Evolutionary conservation across 2,797 vertebrate genomes (phyloP).

Genomic region (Sebastes flavidus): DNA sequence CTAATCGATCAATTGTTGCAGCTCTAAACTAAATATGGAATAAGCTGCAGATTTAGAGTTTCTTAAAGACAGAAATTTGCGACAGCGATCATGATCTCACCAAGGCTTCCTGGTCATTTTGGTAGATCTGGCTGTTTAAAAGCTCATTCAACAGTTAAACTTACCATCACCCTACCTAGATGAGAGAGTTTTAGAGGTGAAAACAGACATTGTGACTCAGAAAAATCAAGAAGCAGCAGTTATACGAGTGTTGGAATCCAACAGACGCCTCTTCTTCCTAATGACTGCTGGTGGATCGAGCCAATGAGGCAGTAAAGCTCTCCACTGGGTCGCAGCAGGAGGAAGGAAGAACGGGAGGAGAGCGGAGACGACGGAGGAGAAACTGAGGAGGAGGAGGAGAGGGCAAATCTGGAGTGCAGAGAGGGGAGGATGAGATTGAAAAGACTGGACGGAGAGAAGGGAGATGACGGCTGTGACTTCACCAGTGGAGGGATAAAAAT

Average conservation of each 20-base stretch:
- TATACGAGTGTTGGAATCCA: not conserved
- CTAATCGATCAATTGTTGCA: too few relatives aligned
- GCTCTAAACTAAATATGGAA: not conserved
- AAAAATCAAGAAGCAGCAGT: not conserved
- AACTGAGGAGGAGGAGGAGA: not conserved
- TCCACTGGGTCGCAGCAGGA: conserved; percentile 39
- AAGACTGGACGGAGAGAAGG: conserved; percentile 9
- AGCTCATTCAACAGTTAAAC: not conserved
- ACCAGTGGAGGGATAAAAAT: conserved; percentile 58
- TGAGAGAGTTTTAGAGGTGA: not conserved
- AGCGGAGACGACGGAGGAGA: not conserved
- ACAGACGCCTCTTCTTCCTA: conserved; percentile 21
- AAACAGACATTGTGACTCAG: not conserved
- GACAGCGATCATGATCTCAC: not conserved
- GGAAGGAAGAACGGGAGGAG: not conserved
- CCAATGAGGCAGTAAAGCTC: conserved; percentile 60
- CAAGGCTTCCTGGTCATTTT: not conserved
- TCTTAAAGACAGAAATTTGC: not conserved
- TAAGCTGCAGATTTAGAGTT: not conserved
- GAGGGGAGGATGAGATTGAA: conserved; percentile 28
- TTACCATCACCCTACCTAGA: not conserved
- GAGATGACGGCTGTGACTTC: conserved; percentile 44
- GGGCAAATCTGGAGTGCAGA: not conserved
- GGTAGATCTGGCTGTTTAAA: not conserved
- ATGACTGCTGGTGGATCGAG: conserved; percentile 32